Percentiles rank a stretch among this genome's conserved stretches.
These are phyloP conservation scores for Pollenia labialis DNA, from an alignment of 2,888 invertebrate genomes.

Conservation along the genomic window DNA sequence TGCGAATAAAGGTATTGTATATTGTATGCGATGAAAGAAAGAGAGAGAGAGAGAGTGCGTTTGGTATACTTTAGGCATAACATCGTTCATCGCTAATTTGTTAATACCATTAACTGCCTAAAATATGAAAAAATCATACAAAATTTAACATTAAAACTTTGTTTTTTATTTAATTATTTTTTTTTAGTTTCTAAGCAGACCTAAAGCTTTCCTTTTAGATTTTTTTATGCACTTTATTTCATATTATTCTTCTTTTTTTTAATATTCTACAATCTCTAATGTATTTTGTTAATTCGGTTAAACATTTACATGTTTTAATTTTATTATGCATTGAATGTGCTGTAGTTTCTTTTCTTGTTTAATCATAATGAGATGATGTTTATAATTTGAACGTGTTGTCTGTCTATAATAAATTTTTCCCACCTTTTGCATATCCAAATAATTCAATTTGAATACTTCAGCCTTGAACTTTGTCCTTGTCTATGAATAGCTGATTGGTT, in stretches of 20 bases:
- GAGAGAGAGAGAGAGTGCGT: no score
- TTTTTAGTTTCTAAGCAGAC: no score
- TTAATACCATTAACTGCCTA: no score
- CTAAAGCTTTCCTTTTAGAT: no score
- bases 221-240: no score
- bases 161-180: no score
- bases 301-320: neutral
- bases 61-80: no score
- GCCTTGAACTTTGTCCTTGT: conserved; percentile 36
- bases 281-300: neutral
- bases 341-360: neutral
- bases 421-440: neutral
- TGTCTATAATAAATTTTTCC: neutral
- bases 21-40: no score
- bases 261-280: neutral
- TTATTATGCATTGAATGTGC: neutral
- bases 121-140: no score
- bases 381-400: neutral
- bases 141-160: no score
- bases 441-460: conserved; percentile 13
- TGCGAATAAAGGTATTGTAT: no score
- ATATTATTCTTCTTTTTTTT: neutral
- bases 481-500: conserved; percentile 20
- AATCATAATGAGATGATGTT: neutral
- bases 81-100: no score